Base-by-base conservation (phyloP, 1,140 invertebrate genomes). In the Hirudo medicinalis region DNA sequence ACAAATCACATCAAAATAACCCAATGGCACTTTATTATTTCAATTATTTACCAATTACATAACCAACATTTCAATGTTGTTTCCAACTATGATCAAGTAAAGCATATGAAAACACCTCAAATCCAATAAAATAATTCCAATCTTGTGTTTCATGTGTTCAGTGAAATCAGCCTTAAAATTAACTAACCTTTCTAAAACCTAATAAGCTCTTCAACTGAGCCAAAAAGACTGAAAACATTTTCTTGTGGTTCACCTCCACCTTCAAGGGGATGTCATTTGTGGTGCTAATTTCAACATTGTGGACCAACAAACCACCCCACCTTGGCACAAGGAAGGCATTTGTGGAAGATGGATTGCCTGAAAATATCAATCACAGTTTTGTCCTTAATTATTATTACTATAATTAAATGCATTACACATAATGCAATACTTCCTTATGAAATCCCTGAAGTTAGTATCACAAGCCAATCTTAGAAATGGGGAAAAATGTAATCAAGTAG, bases 301-400 rank as follows among this genome's bases (percentile, higher is more conserved):
- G 79, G 19, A 85, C 80, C 74, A 83, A 76, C 43, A 86, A 80
- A 53, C 86, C 92, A 72, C 94, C 94, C 94, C 94, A 97, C 72
- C 90, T 86, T 8, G 92, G 90, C 19, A 91, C 92, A 72, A 94
- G 85, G 79, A 92, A 91, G 0, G 89, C 86, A 82, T 90, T 88
- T 19, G 86, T 78, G 73, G 69, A 27, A 2, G 75, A 36, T n/a
- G 43, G 32, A 17, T 72, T 67, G 8, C 73, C 76, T 78, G 54
- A 19, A 71, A 73, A 71, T 63, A 22, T 3, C 29, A 13, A 9
- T 11, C 13, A 36, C 32, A 36, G n/a, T n/a, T 36, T 36, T 36
- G 32, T 36, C 32, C 32, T 36, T 36, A 6, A 36, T 36, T 36
- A 36, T 36, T 36, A 49, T 8, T 49, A 17, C 43, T 8, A 11